Base-by-base conservation (phyloP, 2,888 invertebrate genomes). In the Phaonia tiefii region DNA sequence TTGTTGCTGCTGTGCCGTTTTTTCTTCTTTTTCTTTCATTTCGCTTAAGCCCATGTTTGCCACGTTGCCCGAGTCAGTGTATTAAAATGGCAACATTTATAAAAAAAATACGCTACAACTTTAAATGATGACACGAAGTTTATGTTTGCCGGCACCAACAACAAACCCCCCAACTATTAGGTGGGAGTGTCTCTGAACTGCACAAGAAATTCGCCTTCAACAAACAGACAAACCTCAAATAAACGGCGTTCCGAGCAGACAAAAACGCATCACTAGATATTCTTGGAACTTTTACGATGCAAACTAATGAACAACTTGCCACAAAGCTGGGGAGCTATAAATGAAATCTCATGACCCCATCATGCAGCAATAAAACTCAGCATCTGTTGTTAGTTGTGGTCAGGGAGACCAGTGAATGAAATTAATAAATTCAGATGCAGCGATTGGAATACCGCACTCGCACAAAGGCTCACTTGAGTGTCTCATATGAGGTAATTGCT, bases 21-120 rank as follows among this genome's bases (percentile, higher is more conserved):
- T 60, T 60, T 31, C 20, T 58, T 31, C 58, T 37, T 26, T 31
- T 37, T 60, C 37, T 39, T 39, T 39, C n/a, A 13, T 56, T 42
- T 63, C 10, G 51, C 22, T 51, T 37, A 73, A 78, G 69, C 73
- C 54, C 65, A 58, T 74, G 69, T 78, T 70, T 78, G 65, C 70
- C 74, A 75, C 65, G 70, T 58, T 73, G 74, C 69, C 65, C 25
- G 3, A 56, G 70, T 39, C 58, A 70, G 54, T 66, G 13, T 65
- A 79, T 70, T 78, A 74, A 79, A 65, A 79, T 58, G 8, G 70
- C 54, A 79, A 79, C 65, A 49, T 74, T 74, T 65, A 60, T 66
- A 72, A 65, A 51, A 65, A 31, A 31, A 31, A 31, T n/a, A 8
- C 31, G 31, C 26, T 42, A 42, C 39, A 73, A 74, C 58, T 58